Conservation (phyloP, 1,140 invertebrate genomes). For the Atta cephalotes region DNA sequence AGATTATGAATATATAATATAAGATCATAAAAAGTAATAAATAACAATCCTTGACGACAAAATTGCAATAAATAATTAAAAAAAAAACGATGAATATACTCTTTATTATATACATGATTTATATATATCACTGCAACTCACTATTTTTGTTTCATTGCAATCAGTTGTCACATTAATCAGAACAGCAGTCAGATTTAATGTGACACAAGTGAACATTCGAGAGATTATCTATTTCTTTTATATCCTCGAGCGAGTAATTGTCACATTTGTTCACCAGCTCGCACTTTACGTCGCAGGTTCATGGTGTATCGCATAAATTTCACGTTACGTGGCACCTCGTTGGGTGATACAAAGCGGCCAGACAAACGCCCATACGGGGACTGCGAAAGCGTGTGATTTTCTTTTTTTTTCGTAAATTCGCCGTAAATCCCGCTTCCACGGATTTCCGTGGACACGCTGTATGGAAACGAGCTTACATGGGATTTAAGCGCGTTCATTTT, state of each 20-base stretch:
- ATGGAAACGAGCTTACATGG: constrained; percentile 40
- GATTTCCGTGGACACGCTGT: constrained; percentile 11
- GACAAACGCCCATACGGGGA: constrained; percentile 7
- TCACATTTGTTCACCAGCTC: constrained; percentile 19
- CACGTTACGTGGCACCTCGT: constrained; percentile 6
- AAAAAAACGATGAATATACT: background rate
- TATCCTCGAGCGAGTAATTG: constrained; percentile 23
- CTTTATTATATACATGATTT: background rate
- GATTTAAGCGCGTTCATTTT: constrained; percentile 46
- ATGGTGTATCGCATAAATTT: constrained; percentile 48
- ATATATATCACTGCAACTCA: background rate
- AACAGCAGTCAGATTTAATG: constrained; percentile 10
- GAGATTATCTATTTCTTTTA: constrained; percentile 12
- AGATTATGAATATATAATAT: background rate
- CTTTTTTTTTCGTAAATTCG: constrained; percentile 11
- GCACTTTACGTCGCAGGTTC: constrained; percentile 18
- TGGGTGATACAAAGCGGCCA: background rate
- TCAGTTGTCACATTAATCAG: background rate
- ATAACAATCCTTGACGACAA: background rate
- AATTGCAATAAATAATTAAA: background rate
- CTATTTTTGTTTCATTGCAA: background rate
- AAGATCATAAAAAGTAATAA: background rate
- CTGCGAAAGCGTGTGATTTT: background rate
- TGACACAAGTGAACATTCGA: background rate
- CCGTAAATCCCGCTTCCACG: constrained; percentile 12